Evolutionary conservation across 2,888 invertebrate genomes (phyloP).

Genomic region (Noctua janthe): DNA sequence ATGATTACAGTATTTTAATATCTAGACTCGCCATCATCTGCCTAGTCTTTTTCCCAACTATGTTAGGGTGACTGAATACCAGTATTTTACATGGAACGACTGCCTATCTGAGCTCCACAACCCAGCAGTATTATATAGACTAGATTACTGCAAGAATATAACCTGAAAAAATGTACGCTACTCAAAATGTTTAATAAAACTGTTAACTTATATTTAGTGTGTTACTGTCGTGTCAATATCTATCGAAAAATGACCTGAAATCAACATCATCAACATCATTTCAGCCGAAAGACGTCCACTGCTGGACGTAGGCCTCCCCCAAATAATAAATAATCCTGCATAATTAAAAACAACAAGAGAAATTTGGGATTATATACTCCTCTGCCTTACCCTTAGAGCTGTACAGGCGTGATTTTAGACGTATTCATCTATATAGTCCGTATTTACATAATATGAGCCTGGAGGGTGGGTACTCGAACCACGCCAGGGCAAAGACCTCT

Average conservation of each 20-base stretch:
- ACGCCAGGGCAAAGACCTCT: slow-evolving; percentile 21
- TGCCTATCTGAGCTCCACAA: neutral
- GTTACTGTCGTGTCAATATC: neutral
- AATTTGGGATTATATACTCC: neutral
- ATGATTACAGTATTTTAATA: neutral
- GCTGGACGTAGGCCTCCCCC: too few species aligned
- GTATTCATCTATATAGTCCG: neutral
- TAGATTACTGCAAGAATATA: neutral
- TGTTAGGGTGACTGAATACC: neutral
- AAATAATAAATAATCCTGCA: neutral
- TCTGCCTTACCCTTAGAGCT: neutral
- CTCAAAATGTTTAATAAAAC: neutral
- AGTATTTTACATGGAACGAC: neutral
- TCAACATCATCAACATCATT: too few species aligned
- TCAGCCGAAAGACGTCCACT: too few species aligned
- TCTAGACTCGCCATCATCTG: neutral
- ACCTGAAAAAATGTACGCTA: neutral
- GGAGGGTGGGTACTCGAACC: neutral
- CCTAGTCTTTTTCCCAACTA: neutral
- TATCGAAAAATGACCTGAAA: neutral
- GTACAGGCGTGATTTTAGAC: neutral
- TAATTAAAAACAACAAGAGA: neutral
- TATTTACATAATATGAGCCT: neutral
- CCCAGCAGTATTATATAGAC: neutral
- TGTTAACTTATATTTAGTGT: neutral